Evolutionary conservation across 92 coral and sea anemone species (phyloP), one percentile per base, ranked within the genome.

Genomic region (Palythoa caribaeorum): DNA sequence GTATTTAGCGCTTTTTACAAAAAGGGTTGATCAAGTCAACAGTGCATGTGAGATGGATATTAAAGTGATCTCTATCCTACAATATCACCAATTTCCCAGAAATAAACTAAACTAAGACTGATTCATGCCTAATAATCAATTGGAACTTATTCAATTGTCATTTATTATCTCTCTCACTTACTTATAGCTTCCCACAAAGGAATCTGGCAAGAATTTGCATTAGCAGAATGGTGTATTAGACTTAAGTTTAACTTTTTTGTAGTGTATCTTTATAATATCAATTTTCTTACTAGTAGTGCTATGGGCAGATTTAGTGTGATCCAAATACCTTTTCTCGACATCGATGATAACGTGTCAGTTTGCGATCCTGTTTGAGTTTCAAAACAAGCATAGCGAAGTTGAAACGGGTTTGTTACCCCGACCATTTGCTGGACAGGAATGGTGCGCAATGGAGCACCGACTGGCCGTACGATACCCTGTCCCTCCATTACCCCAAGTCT

Each of bases 331-430:
- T 38, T 59, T 77, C 5, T 21, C 9, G 28, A 1, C 8, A 2
- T 35, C 44, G 83, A 77, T 16, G 50, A 12, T 20, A 20, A 76
- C 4, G 80, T 76, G 39, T 52, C n/a, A 21, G 19, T 0, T 35
- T 60, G 71, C 37, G 53, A 35, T 87, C 85, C 6, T n/a, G 65
- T 6, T 7, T 5, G 35, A 3, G 3, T 5, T 28, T 70, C 77
- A 13, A 71, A 35, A 12, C 6, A 54, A 36, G 63, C 65, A 37
- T 90, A 21, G 63, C 73, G 78, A 78, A 94, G 87, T 54, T 80
- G 77, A 76, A 97, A 97, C 2, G 98, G 99, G 73, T 97, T 97
- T 60, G 79, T 89, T 17, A 97, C 99, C 38, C 92, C 95, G 6
- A 94, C 90, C 92, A 93, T 89, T 9, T 90, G 88, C 60, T 90